Evolutionary conservation across 1,140 invertebrate species (phyloP).

Genomic region (Cydia pomonella): DNA sequence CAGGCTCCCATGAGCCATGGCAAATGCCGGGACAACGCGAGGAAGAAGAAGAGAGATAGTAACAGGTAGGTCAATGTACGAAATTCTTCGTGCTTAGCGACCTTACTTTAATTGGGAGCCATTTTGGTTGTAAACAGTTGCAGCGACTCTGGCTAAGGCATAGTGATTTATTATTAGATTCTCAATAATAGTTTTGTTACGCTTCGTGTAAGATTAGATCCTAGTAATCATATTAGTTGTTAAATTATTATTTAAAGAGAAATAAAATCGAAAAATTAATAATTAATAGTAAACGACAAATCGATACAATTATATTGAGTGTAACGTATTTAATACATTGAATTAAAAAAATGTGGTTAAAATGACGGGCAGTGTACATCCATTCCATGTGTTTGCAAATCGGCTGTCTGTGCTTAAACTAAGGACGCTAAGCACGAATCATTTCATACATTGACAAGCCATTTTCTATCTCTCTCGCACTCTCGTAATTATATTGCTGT

Average conservation of each 20-base stretch:
- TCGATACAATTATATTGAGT: slow-evolving; percentile 48
- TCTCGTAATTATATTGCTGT: too few species aligned
- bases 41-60: too few species aligned
- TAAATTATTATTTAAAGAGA: slow-evolving; percentile 48
- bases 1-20: too few species aligned
- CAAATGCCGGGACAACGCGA: too few species aligned
- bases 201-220: slow-evolving; percentile 61
- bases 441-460: too few species aligned
- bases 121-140: slow-evolving; percentile 48
- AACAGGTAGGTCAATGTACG: too few species aligned
- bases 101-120: slow-evolving; percentile 16
- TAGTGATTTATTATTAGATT: slow-evolving; percentile 71
- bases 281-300: slow-evolving; percentile 43
- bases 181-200: slow-evolving; percentile 66
- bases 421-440: too few species aligned
- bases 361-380: slow-evolving; percentile 45
- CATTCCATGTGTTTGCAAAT: slow-evolving; percentile 37
- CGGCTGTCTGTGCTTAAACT: neutral
- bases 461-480: too few species aligned
- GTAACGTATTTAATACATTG: slow-evolving; percentile 47
- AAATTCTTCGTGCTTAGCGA: too few species aligned
- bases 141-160: slow-evolving; percentile 50
- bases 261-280: slow-evolving; percentile 40
- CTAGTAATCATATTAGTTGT: slow-evolving; percentile 59
- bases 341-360: slow-evolving; percentile 43